Evolutionary conservation across 1,140 invertebrate genomes (phyloP).

Genomic region (Globodera rostochiensis): DNA sequence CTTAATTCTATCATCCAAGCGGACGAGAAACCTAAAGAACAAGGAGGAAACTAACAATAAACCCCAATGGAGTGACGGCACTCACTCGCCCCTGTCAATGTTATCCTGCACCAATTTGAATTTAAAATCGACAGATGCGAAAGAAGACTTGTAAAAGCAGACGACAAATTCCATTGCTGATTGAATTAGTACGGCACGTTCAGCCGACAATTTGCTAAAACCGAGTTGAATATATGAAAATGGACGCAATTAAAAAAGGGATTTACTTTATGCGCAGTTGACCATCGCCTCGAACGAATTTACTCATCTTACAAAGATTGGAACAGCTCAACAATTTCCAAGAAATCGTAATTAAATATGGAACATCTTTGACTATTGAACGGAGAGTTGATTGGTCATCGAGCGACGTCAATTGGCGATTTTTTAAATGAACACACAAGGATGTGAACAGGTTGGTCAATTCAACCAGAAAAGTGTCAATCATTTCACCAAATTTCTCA

Average conservation of each 20-base stretch:
- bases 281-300: neutral
- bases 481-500: neutral
- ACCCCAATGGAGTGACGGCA: neutral
- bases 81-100: neutral
- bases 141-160: neutral
- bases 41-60: neutral
- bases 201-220: slow-evolving; percentile 3
- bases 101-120: slow-evolving; percentile 8
- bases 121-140: neutral
- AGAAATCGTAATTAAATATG: neutral
- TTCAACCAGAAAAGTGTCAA: neutral
- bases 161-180: neutral
- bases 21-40: slow-evolving; percentile 22
- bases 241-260: too few species aligned
- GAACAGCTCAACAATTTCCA: neutral
- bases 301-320: neutral
- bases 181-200: neutral
- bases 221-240: too few species aligned
- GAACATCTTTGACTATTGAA: neutral
- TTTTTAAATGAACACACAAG: neutral
- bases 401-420: neutral
- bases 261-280: neutral
- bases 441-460: neutral
- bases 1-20: slow-evolving; percentile 25
- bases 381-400: neutral